Percentiles rank a stretch among this genome's conserved stretches.
phyloP scores from a whole-genome alignment of 1,140 invertebrate genomes.

The Aphis craccivora region DNA sequence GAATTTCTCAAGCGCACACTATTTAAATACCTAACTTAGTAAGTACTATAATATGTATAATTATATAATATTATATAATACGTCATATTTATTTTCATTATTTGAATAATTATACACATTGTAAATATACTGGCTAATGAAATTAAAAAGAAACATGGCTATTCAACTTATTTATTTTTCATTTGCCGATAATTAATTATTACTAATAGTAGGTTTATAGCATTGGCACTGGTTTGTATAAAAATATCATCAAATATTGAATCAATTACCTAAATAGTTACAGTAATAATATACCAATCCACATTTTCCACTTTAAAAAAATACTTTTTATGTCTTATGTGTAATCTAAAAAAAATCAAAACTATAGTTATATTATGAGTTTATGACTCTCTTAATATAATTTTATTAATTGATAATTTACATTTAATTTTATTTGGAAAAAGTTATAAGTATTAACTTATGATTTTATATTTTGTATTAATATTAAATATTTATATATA shows the following conservation, averaged over 20 bases:
- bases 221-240: neutral
- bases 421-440: no score
- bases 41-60: neutral
- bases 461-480: no score
- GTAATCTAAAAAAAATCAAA: no score
- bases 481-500: no score
- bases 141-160: neutral
- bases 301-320: no score
- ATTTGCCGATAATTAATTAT: neutral
- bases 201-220: neutral
- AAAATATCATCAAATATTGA: neutral
- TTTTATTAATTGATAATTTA: no score
- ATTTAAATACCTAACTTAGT: neutral
- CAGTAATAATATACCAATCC: neutral
- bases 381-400: no score
- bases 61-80: neutral
- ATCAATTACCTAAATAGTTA: neutral
- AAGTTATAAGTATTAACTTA: no score
- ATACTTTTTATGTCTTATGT: no score
- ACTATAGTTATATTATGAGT: no score
- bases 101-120: neutral
- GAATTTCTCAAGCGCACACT: neutral
- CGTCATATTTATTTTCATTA: neutral
- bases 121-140: neutral
- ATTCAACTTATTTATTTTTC: neutral